Evolutionary conservation across 2,888 invertebrate species (phyloP).

Genomic region (Sepiola atlantica): DNA sequence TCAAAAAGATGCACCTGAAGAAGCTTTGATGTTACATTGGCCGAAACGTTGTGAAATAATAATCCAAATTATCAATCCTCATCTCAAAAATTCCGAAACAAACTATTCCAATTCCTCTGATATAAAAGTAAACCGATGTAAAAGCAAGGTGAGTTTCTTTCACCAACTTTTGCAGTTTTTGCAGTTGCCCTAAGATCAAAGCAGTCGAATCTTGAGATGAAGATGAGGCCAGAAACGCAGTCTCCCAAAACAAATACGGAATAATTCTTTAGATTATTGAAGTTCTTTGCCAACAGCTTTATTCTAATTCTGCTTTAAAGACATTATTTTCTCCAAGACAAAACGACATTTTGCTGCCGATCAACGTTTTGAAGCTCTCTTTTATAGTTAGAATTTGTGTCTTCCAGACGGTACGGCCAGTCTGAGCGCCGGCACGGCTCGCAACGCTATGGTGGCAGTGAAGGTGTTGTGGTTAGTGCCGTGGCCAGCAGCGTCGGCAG

Average conservation of each 20-base stretch:
- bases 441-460: slow-evolving; percentile 36
- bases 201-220: background rate
- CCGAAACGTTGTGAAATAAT: too few relatives aligned
- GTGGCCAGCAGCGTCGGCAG: background rate
- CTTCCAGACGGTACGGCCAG: slow-evolving; percentile 39
- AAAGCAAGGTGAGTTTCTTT: background rate
- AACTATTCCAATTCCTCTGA: too few relatives aligned
- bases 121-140: background rate
- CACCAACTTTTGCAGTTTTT: background rate
- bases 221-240: background rate
- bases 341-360: background rate
- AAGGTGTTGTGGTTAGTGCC: background rate
- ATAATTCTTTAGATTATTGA: background rate
- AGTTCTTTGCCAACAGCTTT: background rate
- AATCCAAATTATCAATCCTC: too few relatives aligned
- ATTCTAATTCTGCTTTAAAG: background rate
- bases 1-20: too few relatives aligned
- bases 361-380: background rate
- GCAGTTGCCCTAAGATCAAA: background rate
- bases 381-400: slow-evolving; percentile 37
- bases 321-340: background rate
- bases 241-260: background rate
- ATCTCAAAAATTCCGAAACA: too few relatives aligned
- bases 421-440: slow-evolving; percentile 38
- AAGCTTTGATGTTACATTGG: too few relatives aligned